phyloP scores from a whole-genome alignment of 1,140 invertebrate species.

The Holcopasites calliopsidis region DNA sequence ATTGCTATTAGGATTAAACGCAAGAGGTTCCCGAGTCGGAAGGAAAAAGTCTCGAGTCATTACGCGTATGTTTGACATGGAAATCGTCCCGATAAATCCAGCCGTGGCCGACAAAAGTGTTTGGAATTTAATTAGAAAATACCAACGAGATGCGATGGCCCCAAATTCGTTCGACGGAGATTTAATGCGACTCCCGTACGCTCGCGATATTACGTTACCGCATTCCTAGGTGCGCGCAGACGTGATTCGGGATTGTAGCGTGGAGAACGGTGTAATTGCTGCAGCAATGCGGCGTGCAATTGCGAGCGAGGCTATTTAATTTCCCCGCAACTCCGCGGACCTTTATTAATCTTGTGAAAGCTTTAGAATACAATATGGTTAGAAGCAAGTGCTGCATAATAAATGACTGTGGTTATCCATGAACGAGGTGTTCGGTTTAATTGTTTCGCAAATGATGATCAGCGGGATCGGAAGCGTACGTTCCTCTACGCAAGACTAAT shows the following conservation, averaged over 20 bases:
- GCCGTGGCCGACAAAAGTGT: no score
- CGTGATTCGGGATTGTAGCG: slow-evolving; percentile 4
- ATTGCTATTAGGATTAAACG: neutral
- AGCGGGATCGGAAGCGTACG: neutral
- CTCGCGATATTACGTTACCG: neutral
- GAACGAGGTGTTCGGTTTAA: no score
- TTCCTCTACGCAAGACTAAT: neutral
- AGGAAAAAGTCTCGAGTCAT: neutral
- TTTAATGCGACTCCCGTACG: no score
- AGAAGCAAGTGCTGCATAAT: neutral
- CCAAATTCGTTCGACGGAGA: neutral
- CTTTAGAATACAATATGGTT: neutral
- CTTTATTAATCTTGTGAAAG: neutral
- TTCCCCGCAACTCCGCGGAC: neutral
- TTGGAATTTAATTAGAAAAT: neutral
- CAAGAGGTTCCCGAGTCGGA: neutral
- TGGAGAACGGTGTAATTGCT: neutral
- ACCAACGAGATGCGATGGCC: neutral
- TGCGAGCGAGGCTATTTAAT: slow-evolving; percentile 4
- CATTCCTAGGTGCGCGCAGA: neutral
- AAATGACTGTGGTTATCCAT: no score
- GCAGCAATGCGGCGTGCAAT: neutral
- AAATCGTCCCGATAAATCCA: neutral
- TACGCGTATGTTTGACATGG: neutral
- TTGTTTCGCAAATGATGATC: no score